phyloP scores from a whole-genome alignment of 2,888 invertebrate species.

The Leucania comma region DNA sequence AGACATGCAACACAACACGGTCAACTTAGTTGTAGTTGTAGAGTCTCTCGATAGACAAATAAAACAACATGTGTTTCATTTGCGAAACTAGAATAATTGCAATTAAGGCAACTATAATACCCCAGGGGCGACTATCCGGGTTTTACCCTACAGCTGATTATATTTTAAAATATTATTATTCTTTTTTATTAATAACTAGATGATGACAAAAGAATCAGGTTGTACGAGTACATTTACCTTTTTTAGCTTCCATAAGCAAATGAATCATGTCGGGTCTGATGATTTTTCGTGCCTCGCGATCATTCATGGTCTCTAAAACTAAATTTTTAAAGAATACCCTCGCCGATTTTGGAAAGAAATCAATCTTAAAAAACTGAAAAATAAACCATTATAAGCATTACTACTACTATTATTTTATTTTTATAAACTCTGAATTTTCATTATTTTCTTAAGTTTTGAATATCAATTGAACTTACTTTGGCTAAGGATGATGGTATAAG shows the following conservation, averaged over 20 bases:
- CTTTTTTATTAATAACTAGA: too few species aligned
- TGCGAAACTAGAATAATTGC: too few species aligned
- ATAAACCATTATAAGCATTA: background rate
- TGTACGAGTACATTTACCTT: slow-evolving; percentile 70
- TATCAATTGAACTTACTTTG: slow-evolving; percentile 59
- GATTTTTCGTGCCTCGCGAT: slow-evolving; percentile 77
- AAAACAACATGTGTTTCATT: too few species aligned
- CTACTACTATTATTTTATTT: background rate
- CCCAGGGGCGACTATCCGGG: too few species aligned
- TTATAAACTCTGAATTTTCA: background rate
- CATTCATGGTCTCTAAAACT: slow-evolving; percentile 79
- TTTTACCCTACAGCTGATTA: too few species aligned
- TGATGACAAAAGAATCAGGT: too few species aligned
- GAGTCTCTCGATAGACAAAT: too few species aligned
- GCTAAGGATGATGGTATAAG: slow-evolving; percentile 61
- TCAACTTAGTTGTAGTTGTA: too few species aligned
- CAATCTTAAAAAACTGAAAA: slow-evolving; percentile 68
- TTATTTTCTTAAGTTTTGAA: background rate
- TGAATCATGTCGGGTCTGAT: slow-evolving; percentile 89
- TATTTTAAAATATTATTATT: too few species aligned
- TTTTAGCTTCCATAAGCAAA: slow-evolving; percentile 88
- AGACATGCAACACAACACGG: too few species aligned
- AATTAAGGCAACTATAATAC: too few species aligned
- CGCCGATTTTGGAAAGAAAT: slow-evolving; percentile 62
- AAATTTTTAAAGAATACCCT: slow-evolving; percentile 76